These are phyloP conservation scores for Platysternon megacephalum DNA, from an alignment of 2,113 vertebrate species.

Conservation along the genomic window DNA sequence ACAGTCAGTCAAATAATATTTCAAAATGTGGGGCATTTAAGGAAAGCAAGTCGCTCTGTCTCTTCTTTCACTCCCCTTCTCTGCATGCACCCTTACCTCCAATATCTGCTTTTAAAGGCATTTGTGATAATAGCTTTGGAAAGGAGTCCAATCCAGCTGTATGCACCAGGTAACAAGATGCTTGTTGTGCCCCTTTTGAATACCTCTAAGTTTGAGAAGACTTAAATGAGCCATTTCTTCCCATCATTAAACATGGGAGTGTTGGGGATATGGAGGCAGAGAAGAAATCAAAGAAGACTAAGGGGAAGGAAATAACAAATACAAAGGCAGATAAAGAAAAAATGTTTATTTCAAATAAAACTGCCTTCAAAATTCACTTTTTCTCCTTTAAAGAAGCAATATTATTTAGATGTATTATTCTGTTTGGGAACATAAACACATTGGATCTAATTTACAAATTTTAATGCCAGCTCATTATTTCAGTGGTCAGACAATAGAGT, in stretches of 20 bases:
- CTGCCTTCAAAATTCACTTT: not conserved
- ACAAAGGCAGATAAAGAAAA: not conserved
- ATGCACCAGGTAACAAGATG: not conserved
- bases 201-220: not conserved
- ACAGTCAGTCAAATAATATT: not conserved
- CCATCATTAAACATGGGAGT: not conserved
- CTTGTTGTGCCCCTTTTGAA: not conserved
- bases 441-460: constrained; percentile 23
- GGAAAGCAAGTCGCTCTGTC: not conserved
- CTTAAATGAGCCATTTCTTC: not conserved
- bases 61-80: not conserved
- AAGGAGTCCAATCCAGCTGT: not conserved
- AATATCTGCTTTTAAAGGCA: not conserved
- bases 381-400: not conserved
- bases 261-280: not conserved
- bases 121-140: not conserved
- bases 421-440: constrained; percentile 13
- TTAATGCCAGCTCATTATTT: constrained; percentile 1
- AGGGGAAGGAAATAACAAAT: not conserved
- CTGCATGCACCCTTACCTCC: not conserved
- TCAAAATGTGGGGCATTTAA: not conserved
- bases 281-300: not conserved
- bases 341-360: constrained; percentile 26
- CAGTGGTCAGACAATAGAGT: not conserved
- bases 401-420: constrained; percentile 9